A percentile compares a stretch with the other conserved stretches of the same genome.
phyloP scores from a whole-genome alignment of 2,113 vertebrate genomes.

The Perccottus glenii region DNA sequence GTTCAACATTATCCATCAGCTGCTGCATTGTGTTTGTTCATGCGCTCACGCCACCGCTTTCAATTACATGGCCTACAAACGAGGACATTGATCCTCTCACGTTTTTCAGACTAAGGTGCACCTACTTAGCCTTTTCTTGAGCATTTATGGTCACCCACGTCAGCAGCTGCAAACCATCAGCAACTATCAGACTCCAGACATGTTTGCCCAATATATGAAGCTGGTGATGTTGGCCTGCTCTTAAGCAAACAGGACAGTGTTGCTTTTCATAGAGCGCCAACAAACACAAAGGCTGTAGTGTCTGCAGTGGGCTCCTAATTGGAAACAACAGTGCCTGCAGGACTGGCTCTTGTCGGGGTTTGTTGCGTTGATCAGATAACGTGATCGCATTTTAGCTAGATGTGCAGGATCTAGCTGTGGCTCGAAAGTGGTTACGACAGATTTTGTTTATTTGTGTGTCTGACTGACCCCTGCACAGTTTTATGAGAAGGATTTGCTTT shows the following conservation, averaged over 20 bases:
- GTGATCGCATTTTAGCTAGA: conserved; percentile 34
- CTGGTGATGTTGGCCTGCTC: conserved; percentile 26
- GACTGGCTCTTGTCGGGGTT: conserved; percentile 26
- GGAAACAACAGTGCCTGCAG: conserved; percentile 41
- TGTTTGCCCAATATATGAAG: conserved; percentile 32
- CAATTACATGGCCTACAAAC: conserved; percentile 69
- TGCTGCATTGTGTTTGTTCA: conserved; percentile 58
- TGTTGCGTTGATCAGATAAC: conserved; percentile 47
- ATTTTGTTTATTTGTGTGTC: conserved; percentile 37
- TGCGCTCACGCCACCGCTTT: conserved; percentile 50
- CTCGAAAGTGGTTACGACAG: conserved; percentile 64
- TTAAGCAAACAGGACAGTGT: conserved; percentile 29
- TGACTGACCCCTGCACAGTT: conserved; percentile 57
- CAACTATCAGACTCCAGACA: background rate
- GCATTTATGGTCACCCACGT: conserved; percentile 39
- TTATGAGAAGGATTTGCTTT: conserved; percentile 33
- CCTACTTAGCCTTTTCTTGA: conserved; percentile 32
- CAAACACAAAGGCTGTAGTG: conserved; percentile 14
- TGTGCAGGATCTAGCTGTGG: conserved; percentile 34
- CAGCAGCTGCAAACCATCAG: conserved; percentile 45
- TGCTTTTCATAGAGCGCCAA: conserved; percentile 12
- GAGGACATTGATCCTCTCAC: conserved; percentile 60
- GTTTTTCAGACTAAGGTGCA: conserved; percentile 36
- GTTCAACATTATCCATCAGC: conserved; percentile 68
- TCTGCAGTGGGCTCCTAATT: conserved; percentile 40